Percentiles rank a stretch among this genome's conserved stretches.
phyloP scores from a whole-genome alignment of 2,797 vertebrate genomes.

The Siniperca obscura region DNA sequence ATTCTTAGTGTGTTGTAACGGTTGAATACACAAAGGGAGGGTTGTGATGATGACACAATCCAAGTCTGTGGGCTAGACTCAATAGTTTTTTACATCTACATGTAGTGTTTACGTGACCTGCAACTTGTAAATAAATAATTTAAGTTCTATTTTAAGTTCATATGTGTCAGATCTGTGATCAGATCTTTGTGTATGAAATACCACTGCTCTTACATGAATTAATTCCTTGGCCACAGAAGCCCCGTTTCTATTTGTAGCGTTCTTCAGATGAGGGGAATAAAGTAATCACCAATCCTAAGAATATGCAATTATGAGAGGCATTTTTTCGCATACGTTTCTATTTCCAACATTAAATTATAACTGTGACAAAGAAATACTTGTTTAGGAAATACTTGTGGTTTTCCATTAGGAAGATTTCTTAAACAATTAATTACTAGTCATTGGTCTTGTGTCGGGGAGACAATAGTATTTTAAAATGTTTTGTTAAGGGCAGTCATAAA shows the following conservation, averaged over 20 bases:
- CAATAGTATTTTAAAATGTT: background rate
- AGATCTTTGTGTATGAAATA: slow-evolving; percentile 47
- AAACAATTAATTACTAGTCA: background rate
- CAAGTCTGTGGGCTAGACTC: background rate
- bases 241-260: slow-evolving; percentile 16
- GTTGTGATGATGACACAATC: background rate
- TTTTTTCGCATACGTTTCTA: background rate
- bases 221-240: slow-evolving; percentile 28
- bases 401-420: background rate
- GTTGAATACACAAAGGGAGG: background rate
- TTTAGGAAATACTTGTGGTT: no score
- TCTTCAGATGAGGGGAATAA: slow-evolving; percentile 4
- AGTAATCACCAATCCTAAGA: background rate
- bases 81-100: background rate
- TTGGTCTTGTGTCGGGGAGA: background rate
- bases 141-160: background rate
- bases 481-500: background rate
- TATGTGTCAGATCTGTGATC: background rate
- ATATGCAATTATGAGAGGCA: background rate
- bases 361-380: background rate
- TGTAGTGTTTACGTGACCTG: background rate
- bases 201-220: slow-evolving; percentile 55
- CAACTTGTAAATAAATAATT: background rate
- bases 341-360: background rate
- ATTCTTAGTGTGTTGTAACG: slow-evolving; percentile 13